Percentiles rank a stretch among this genome's conserved stretches.
Evolutionary conservation across 1,140 invertebrate genomes (phyloP).

Genomic region (Papilio aristodemus): DNA sequence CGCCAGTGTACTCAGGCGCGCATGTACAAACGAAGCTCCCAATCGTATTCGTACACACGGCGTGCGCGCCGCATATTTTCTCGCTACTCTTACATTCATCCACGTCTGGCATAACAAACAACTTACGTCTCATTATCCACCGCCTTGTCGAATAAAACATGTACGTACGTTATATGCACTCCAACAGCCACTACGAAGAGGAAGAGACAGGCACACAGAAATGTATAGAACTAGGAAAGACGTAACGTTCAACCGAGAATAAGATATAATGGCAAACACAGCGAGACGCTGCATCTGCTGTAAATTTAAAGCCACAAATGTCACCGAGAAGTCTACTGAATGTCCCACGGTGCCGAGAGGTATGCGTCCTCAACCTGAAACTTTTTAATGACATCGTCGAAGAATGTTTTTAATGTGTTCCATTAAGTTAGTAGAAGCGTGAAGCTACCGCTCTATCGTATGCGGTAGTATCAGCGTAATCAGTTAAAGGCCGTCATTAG

Average conservation of each 20-base stretch:
- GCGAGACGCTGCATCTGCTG: conserved; percentile 20
- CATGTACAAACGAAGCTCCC: conserved; percentile 93
- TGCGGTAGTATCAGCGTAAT: conserved; percentile 60
- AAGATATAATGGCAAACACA: conserved; percentile 38
- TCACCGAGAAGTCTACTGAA: conserved; percentile 8
- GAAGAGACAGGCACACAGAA: conserved; percentile 61
- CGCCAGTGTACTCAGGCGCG: conserved; percentile 90
- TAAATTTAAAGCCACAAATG: conserved; percentile 29
- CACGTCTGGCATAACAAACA: conserved; percentile 86
- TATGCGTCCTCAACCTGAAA: conserved; percentile 50
- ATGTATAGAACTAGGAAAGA: conserved; percentile 46
- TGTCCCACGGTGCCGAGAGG: conserved; percentile 7
- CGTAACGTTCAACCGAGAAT: conserved; percentile 40
- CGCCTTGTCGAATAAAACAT: conserved; percentile 35
- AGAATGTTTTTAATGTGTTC: conserved; percentile 45
- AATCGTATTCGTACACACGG: conserved; percentile 91
- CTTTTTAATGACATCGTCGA: conserved; percentile 42
- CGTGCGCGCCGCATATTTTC: conserved; percentile 89
- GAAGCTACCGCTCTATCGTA: conserved; percentile 62
- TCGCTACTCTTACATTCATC: conserved; percentile 91
- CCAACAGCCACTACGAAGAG: conserved; percentile 72
- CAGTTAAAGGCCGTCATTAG: conserved; percentile 53
- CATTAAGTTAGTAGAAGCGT: conserved; percentile 71
- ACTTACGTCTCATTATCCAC: conserved; percentile 65
- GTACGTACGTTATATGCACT: conserved; percentile 68